Evolutionary conservation across 2,888 invertebrate species (phyloP).

Genomic region (Drosophila emarginata): DNA sequence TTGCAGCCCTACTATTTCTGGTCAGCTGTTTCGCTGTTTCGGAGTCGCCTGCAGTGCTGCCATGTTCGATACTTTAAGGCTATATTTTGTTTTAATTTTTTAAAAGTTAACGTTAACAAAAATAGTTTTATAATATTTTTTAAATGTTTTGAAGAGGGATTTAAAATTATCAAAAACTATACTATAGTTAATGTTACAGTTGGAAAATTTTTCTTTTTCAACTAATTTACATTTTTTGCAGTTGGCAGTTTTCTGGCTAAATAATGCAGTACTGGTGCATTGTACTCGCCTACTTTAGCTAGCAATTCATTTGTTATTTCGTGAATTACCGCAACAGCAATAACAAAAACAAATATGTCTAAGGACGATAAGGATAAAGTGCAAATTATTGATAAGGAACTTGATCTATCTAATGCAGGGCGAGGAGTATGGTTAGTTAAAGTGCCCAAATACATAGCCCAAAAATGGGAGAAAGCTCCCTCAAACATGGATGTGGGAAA

Average conservation of each 20-base stretch:
- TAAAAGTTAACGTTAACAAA: no score
- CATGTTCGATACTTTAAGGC: background rate
- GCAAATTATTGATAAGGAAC: constrained; percentile 88
- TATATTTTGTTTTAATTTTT: no score
- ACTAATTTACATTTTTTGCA: no score
- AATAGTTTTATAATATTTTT: no score
- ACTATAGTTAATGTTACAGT: no score
- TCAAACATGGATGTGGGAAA: constrained; percentile 97
- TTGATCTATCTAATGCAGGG: constrained; percentile 94
- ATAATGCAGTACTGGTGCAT: no score
- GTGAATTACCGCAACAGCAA: background rate
- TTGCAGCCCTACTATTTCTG: background rate
- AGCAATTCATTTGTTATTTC: background rate
- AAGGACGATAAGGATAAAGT: constrained; percentile 83
- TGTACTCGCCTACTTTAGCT: background rate
- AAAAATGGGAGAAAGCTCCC: constrained; percentile 96
- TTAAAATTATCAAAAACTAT: no score
- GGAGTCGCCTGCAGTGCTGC: background rate
- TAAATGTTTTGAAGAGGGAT: no score
- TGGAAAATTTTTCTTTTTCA: no score
- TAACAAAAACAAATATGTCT: constrained; percentile 67
- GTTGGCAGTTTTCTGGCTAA: background rate
- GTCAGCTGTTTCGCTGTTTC: background rate
- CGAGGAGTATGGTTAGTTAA: constrained; percentile 98
- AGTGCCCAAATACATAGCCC: constrained; percentile 97